Base-by-base conservation (phyloP, 2,113 vertebrate species). In the Diadophis punctatus region DNA sequence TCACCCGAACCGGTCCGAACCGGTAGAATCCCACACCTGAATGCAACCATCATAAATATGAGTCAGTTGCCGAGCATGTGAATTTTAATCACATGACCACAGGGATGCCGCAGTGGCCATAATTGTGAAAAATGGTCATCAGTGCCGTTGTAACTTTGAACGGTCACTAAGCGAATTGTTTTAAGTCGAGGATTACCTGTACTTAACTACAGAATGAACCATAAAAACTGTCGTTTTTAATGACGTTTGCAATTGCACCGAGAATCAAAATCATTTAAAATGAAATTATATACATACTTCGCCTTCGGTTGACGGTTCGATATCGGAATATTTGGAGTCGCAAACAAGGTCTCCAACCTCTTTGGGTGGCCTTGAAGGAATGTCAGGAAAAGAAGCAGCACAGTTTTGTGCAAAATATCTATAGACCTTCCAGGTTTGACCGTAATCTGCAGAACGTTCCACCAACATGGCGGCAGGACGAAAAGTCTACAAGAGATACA, bases 391-490 rank as follows among this genome's bases (percentile, higher is more conserved):
- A 91, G 98, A 96, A 91, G 96, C 30, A 2, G 93, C 94, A 95
- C 98, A 99, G 53, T 99, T 97, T 86, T 98, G 98, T 10, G 98
- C 98, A 96, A 99, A 99, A 94, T 98, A 99, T 22, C 97, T 97
- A 43, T 98, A 97, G 0, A 96, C 96, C 92, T 98, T 98, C 98
- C 98, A 99, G 2, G 97, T 99, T 39, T 87, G 97, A 11, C 99
- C 98, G 10, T 98, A 98, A 95, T 99, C 98, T 0, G 97, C 96
- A 1, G 98, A 99, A 49, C 97, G 95, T 94, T 99, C 99, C 92
- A 98, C 97, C 94, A 99, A 95, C 99, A 99, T 99, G 49, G 98
- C 98, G 12, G 98, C 98, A 18, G 98, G 99, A 2, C 98, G 97
- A 94, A 99, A 99, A 89, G 98, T 98, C 98, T 99, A 93, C 58